Evolutionary conservation across 2,113 vertebrate species (phyloP).

Genomic region (Campylomormyrus numenius): DNA sequence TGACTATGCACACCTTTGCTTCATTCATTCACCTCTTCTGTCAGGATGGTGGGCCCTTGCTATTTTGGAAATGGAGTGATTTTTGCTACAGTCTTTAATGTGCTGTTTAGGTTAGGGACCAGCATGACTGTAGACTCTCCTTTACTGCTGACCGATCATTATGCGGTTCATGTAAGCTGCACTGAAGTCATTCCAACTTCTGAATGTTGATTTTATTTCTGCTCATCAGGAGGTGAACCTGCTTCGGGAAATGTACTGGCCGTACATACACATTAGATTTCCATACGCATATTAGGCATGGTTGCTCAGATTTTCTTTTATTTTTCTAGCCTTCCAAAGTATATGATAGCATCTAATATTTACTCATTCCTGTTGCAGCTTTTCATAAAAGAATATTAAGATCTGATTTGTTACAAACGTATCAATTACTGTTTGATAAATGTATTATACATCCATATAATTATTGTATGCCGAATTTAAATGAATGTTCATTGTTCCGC

Average conservation of each 20-base stretch:
- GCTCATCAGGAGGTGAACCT: neutral
- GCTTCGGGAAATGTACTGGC: neutral
- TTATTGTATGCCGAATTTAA: slow-evolving; percentile 34
- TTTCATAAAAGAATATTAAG: slow-evolving; percentile 34
- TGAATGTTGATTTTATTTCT: slow-evolving; percentile 1
- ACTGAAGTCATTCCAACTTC: neutral
- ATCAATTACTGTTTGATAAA: slow-evolving; percentile 4
- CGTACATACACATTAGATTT: slow-evolving; percentile 1
- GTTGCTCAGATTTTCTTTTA: neutral
- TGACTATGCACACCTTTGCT: neutral
- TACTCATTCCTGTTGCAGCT: slow-evolving; percentile 5
- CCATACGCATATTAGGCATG: slow-evolving; percentile 9
- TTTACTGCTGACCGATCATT: neutral
- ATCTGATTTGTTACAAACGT: slow-evolving; percentile 16
- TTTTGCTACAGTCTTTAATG: neutral
- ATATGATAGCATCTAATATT: slow-evolving; percentile 25
- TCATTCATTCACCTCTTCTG: neutral
- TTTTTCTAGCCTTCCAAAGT: slow-evolving; percentile 11
- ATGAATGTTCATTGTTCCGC: slow-evolving; percentile 32
- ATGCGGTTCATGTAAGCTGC: neutral
- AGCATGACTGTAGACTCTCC: neutral
- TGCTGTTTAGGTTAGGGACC: neutral
- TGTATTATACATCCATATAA: neutral
- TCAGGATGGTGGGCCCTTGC: neutral
- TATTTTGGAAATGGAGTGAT: neutral